These are phyloP conservation scores for Platalea minor DNA, from an alignment of 2,797 vertebrate species.

Conservation along the genomic window DNA sequence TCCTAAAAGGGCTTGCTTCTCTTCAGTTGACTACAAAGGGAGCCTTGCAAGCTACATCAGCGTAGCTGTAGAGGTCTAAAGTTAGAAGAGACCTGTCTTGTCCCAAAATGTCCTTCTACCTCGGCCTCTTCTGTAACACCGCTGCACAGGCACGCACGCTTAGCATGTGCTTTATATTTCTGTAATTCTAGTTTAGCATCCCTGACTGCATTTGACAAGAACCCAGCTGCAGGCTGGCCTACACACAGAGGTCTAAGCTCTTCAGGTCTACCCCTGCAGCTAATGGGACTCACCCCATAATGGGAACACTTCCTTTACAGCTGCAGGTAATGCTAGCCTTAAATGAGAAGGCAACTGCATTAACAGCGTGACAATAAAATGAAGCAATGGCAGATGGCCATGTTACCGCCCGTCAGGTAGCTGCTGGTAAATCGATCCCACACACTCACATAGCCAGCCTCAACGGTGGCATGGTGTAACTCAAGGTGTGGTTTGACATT, in stretches of 20 bases:
- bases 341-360: neutral
- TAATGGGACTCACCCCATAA: neutral
- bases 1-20: neutral
- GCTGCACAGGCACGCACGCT: neutral
- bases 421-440: neutral
- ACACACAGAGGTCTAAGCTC: neutral
- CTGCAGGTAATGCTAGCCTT: neutral
- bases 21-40: neutral
- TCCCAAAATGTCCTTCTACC: neutral
- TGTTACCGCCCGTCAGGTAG: neutral
- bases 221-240: neutral
- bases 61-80: neutral
- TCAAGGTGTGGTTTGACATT: conserved; percentile 11
- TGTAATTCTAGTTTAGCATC: neutral
- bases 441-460: neutral
- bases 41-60: neutral
- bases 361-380: neutral
- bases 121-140: neutral
- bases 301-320: neutral
- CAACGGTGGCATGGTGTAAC: accelerated
- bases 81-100: neutral
- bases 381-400: neutral
- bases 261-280: neutral
- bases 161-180: neutral
- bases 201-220: neutral